Conservation (phyloP, 2,888 invertebrate genomes). For the Nysson spinosus region DNA sequence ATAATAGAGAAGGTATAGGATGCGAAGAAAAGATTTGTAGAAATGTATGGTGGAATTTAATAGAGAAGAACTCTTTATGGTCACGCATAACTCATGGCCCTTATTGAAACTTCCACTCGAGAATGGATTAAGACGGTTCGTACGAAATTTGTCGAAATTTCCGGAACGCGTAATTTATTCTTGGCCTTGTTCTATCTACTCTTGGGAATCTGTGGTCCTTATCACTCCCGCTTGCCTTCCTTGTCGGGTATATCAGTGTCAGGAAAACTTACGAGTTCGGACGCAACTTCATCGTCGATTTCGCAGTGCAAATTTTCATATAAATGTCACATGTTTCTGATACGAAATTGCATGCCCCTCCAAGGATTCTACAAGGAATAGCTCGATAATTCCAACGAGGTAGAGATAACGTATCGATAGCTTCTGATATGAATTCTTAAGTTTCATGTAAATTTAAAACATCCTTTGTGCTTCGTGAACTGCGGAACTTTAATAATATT, state of each 20-base stretch:
- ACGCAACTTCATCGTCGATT: neutral
- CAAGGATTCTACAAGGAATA: too few relatives aligned
- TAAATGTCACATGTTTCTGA: neutral
- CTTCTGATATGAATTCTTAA: too few relatives aligned
- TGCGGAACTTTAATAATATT: too few relatives aligned
- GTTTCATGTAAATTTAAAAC: too few relatives aligned
- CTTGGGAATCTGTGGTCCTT: constrained; percentile 14
- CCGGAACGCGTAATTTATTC: constrained; percentile 61
- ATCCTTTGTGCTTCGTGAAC: too few relatives aligned
- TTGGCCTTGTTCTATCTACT: constrained; percentile 13
- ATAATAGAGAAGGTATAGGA: neutral
- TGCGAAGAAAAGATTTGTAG: constrained; percentile 28
- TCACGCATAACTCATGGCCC: constrained; percentile 68
- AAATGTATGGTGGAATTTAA: constrained; percentile 38
- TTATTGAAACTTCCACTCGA: constrained; percentile 71
- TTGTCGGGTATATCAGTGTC: neutral
- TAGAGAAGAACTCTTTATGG: constrained; percentile 68
- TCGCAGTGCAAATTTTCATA: neutral
- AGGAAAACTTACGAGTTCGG: neutral
- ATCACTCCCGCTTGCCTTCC: constrained; percentile 3
- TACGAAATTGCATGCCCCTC: neutral
- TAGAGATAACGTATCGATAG: too few relatives aligned
- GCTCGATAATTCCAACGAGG: too few relatives aligned
- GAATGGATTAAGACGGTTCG: constrained; percentile 70
- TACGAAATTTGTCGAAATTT: constrained; percentile 70